These are phyloP conservation scores for Columba guinea DNA, from an alignment of 2,797 vertebrate genomes.

Conservation along the genomic window DNA sequence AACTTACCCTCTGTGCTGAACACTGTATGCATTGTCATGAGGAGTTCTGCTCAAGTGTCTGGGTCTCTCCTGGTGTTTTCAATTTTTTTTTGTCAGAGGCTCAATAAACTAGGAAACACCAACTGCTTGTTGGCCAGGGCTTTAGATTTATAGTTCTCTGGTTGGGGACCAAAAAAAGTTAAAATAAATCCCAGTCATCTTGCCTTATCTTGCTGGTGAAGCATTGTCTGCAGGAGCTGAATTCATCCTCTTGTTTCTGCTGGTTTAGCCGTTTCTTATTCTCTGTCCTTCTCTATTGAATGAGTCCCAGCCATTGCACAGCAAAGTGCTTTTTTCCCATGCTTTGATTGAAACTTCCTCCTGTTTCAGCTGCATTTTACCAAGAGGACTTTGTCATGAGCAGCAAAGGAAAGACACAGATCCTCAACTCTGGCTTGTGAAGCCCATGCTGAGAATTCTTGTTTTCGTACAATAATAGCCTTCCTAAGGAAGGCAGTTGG, in stretches of 20 bases:
- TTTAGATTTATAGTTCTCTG: background rate
- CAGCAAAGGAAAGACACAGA: background rate
- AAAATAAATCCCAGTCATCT: background rate
- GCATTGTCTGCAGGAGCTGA: background rate
- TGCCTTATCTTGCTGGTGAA: conserved; percentile 3
- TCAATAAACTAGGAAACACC: background rate
- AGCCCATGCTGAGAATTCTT: conserved; percentile 62
- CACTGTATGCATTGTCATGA: background rate
- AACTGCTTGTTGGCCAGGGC: background rate
- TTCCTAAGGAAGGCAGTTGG: background rate
- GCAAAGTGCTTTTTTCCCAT: conserved; percentile 29
- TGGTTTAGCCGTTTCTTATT: background rate
- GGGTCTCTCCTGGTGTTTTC: background rate
- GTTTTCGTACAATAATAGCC: conserved; percentile 20
- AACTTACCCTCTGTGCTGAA: background rate
- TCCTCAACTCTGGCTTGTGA: background rate
- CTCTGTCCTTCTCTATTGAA: background rate
- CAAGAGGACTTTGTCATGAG: conserved; percentile 35
- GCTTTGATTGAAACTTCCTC: conserved; percentile 60
- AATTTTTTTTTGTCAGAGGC: background rate
- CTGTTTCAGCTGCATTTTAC: background rate
- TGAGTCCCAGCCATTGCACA: background rate
- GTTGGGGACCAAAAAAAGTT: background rate
- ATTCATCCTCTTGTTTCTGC: conserved; percentile 31
- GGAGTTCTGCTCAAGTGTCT: background rate